Base-by-base conservation (phyloP, 30 jellyfish, hydroid and myxozoan genomes). In the Hydractinia echinata region DNA sequence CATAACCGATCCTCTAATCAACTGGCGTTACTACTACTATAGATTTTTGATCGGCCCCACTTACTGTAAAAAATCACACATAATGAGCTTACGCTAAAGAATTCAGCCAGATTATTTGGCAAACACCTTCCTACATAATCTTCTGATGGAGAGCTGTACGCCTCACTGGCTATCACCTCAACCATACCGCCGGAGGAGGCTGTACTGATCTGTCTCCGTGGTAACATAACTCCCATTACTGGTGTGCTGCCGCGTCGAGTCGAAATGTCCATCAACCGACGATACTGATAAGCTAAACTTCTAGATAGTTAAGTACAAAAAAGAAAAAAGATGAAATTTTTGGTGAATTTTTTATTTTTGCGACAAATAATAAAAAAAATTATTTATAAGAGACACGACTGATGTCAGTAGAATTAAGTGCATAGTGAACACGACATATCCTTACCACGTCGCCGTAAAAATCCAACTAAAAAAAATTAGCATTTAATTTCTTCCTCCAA, bases 101-200 rank as follows among this genome's bases (percentile, higher is more conserved):
- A 88, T n/a, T 94, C 96, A 61, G 81, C 73, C 66, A 94, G 80
- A 52, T 86, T 85, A 5, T 73, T 56, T 10, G 99, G 99, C 53
- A 87, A 61, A 72, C 96, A 88, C 11, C 99, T 76, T 54, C 99
- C 99, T 6, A 94, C 96, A 56, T 94, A 94, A 60, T 71, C 81
- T 52, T 48, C 53, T 14, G 81, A 7, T n/a, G 55, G 55, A 15
- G 67, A 54, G 68, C 60, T 19, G 39, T 64, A 64, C 4, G 39
- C 39, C 4, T 64, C 74, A 7, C 51, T 64, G 51, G 39, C 39
- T 8, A 64, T 9, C 16, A 64, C 74, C 74, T 64, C 96, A 21
- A 92, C 77, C 81, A 87, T 76, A 76, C 96, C 76, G 69, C 81
- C 82, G 21, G 89, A 79, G 30, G 95, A 77, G 54, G 89, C 61